phyloP scores from a whole-genome alignment of 2,888 invertebrate species.

The Agrotis clavis region DNA sequence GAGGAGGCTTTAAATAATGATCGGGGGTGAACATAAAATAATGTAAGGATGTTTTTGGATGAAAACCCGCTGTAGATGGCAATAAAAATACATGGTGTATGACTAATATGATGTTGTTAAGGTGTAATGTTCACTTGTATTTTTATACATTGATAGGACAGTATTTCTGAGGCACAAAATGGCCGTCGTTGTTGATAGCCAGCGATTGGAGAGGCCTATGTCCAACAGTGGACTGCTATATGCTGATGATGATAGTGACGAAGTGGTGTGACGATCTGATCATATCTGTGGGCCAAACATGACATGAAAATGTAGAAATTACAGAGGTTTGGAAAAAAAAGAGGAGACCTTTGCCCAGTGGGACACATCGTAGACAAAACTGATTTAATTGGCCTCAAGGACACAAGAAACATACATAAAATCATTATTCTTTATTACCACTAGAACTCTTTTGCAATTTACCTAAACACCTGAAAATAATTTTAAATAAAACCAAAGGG shows the following conservation, averaged over 20 bases:
- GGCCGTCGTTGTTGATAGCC: too few relatives aligned
- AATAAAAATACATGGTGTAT: slow-evolving; percentile 6
- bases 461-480: slow-evolving; percentile 26
- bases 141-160: not conserved
- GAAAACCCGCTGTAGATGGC: slow-evolving; percentile 15
- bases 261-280: too few relatives aligned
- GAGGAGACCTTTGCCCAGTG: too few relatives aligned
- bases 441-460: not conserved
- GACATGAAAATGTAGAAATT: too few relatives aligned
- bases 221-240: too few relatives aligned
- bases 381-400: not conserved
- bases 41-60: slow-evolving; percentile 21
- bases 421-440: too few relatives aligned
- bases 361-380: too few relatives aligned
- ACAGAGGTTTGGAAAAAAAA: too few relatives aligned
- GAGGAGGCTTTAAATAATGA: slow-evolving; percentile 48
- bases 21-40: slow-evolving; percentile 27
- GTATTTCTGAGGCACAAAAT: too few relatives aligned
- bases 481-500: slow-evolving; percentile 17
- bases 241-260: too few relatives aligned
- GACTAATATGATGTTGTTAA: not conserved
- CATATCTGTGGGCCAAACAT: too few relatives aligned
- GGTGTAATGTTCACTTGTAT: not conserved
- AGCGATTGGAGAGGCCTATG: too few relatives aligned
- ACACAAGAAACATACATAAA: not conserved